Evolutionary conservation across 2,888 invertebrate genomes (phyloP), one percentile per base, ranked within the genome.

Genomic region (Cryptocheilus praepositus): DNA sequence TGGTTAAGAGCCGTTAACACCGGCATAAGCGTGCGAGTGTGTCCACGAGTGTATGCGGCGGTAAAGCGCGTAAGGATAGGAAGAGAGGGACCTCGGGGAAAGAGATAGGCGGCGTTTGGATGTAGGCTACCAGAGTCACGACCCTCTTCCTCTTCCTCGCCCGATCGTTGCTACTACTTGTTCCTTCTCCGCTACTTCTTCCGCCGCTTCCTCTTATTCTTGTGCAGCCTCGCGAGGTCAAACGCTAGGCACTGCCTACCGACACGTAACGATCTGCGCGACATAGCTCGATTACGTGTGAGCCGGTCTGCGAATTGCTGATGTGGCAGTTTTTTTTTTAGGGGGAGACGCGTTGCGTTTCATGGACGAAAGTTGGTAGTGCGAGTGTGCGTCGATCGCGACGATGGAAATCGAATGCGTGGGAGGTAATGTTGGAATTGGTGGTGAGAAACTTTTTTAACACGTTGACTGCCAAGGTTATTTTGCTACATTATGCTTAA

Each of bases 61-160:
- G 55, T 28, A 16, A 36, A 36, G 21, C n/a, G 21, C n/a, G 15
- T 15, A 25, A n/a, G 28, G 57, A 63, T 36, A 11, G 66, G 70
- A 71, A 65, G 67, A 73, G 67, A 61, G 75, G 74, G 72, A 70
- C 71, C 71, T 28, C 28, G 79, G 78, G 73, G 76, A 82, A 76
- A 74, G 76, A 80, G 79, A 78, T 74, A 77, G 43, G 73, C 70
- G 68, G 66, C 73, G 73, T 71, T 80, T 77, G 73, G 85, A 87
- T 87, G 84, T 87, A 86, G 87, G 87, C 86, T 87, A 87, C 83
- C 83, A 84, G 85, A 86, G 86, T 87, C 86, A 87, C 87, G 87
- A 87, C 84, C 71, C 73, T 79, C 73, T 79, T 80, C 79, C 69
- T 77, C 77, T 73, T 73, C 74, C 71, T 72, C 70, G 61, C 69